Conservation (phyloP, 2,113 vertebrate genomes). For the Takifugu bimaculatus region DNA sequence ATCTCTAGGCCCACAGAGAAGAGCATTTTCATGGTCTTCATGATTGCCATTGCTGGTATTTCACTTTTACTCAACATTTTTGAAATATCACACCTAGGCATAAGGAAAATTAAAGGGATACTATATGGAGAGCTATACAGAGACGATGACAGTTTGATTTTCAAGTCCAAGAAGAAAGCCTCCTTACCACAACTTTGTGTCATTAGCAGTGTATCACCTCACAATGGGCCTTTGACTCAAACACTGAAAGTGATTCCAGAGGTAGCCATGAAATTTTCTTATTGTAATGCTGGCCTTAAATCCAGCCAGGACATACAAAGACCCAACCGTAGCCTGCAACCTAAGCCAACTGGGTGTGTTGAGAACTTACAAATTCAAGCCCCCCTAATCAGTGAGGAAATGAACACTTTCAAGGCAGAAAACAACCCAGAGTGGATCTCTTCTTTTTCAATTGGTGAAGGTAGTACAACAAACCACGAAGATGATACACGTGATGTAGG, state of each 20-base stretch:
- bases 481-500: conserved; percentile 37
- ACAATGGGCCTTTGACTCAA: conserved; percentile 70
- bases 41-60: conserved; percentile 85
- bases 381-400: conserved; percentile 40
- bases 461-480: conserved; percentile 33
- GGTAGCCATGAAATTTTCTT: conserved; percentile 54
- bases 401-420: conserved; percentile 30
- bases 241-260: conserved; percentile 71
- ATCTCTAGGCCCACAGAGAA: conserved; percentile 95
- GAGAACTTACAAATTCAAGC: conserved; percentile 57
- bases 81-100: conserved; percentile 88
- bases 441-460: conserved; percentile 28
- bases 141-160: conserved; percentile 72
- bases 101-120: conserved; percentile 82
- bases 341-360: conserved; percentile 26
- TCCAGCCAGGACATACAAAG: conserved; percentile 38
- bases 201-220: conserved; percentile 65
- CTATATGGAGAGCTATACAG: conserved; percentile 64
- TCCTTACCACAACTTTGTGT: conserved; percentile 68
- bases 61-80: conserved; percentile 88
- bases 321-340: conserved; percentile 54
- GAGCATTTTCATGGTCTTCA: conserved; percentile 95
- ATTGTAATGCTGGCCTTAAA: conserved; percentile 61
- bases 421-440: conserved; percentile 53
- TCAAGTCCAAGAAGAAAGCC: conserved; percentile 73